Evolutionary conservation across 30 jellyfish, hydroid and myxozoan genomes (phyloP).

Genomic region (Sanderia malayensis): DNA sequence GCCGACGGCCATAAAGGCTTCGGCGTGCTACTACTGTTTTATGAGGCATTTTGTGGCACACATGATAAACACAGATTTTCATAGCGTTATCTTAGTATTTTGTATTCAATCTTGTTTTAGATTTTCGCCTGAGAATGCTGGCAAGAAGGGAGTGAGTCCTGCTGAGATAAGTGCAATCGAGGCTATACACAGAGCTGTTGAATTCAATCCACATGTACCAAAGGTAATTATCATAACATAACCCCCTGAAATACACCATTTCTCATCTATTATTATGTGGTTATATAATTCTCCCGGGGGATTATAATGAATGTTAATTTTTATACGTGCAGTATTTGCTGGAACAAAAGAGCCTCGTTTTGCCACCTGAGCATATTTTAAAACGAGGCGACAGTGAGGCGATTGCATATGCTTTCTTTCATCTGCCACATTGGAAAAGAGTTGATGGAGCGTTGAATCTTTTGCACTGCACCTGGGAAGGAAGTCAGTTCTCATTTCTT

Average conservation of each 20-base stretch:
- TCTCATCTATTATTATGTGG: too few species aligned
- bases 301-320: too few species aligned
- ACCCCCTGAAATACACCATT: too few species aligned
- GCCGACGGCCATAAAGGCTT: too few species aligned
- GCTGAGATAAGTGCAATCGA: conserved; percentile 96
- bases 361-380: conserved; percentile 91
- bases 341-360: conserved; percentile 74
- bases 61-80: too few species aligned
- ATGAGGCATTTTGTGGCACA: too few species aligned
- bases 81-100: too few species aligned
- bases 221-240: too few species aligned
- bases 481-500: conserved; percentile 56
- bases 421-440: conserved; percentile 84
- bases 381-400: conserved; percentile 98
- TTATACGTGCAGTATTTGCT: conserved; percentile 63
- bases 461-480: conserved; percentile 93
- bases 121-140: conserved; percentile 93
- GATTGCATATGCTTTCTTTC: conserved; percentile 88
- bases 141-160: conserved; percentile 88
- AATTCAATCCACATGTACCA: conserved; percentile 94
- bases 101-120: conserved; percentile 47
- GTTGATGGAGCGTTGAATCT: conserved; percentile 89
- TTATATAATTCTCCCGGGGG: not conserved
- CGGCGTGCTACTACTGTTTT: too few species aligned
- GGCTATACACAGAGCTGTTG: conserved; percentile 97